These are phyloP conservation scores for Sylvietta virens DNA, from an alignment of 2,113 vertebrate species.

Conservation along the genomic window DNA sequence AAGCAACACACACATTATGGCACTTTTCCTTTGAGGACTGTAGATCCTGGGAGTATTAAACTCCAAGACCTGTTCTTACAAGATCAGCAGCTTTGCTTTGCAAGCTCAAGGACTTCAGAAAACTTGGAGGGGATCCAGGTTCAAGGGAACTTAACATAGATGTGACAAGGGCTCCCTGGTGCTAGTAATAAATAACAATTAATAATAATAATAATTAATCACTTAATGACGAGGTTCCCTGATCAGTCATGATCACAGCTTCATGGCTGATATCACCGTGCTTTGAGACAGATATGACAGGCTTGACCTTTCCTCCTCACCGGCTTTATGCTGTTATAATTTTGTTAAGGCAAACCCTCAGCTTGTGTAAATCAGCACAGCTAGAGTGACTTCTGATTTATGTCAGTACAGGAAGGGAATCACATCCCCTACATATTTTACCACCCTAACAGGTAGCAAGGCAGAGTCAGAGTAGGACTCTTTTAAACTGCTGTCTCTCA, in stretches of 20 bases:
- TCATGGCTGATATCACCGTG: not conserved
- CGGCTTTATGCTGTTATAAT: not conserved
- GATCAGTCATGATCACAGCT: not conserved
- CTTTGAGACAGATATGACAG: not conserved
- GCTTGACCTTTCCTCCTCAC: slow-evolving; percentile 24
- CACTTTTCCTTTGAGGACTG: not conserved
- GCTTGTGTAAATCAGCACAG: slow-evolving; percentile 38
- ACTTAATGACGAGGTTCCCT: not conserved
- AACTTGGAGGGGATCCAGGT: slow-evolving; percentile 16
- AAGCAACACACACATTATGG: not conserved
- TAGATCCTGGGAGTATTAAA: not conserved
- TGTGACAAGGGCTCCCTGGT: slow-evolving; percentile 7
- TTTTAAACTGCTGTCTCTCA: not conserved
- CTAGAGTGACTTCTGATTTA: slow-evolving; percentile 37
- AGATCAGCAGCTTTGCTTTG: slow-evolving; percentile 3
- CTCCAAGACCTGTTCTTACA: not conserved
- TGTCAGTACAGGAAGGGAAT: not conserved
- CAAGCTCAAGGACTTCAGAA: not conserved
- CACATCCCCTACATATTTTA: slow-evolving; percentile 32
- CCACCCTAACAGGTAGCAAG: not conserved
- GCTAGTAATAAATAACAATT: slow-evolving; percentile 27
- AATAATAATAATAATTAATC: slow-evolving; percentile 37
- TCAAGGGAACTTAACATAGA: not conserved
- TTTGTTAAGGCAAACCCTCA: slow-evolving; percentile 26
- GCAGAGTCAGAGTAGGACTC: not conserved